These are phyloP conservation scores for Eriosoma lanigerum DNA, from an alignment of 1,140 invertebrate genomes.

Conservation along the genomic window DNA sequence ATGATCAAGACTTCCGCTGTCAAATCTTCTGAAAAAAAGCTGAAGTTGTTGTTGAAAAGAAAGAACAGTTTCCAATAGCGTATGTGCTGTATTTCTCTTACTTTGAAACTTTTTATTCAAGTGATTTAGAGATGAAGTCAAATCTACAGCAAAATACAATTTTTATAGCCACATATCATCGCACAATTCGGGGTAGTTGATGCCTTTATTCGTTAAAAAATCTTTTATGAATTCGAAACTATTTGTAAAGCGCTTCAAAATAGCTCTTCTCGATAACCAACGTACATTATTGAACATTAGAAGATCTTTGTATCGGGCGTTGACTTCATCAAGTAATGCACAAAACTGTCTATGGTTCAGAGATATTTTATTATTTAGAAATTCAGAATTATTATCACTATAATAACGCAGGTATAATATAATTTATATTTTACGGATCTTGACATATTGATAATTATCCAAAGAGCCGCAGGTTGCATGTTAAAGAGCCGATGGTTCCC, in stretches of 20 bases:
- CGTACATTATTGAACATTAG: constrained; percentile 56
- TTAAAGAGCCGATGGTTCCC: too few relatives aligned
- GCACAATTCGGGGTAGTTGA: constrained; percentile 56
- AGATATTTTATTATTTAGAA: too few relatives aligned
- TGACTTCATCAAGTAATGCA: constrained; percentile 56
- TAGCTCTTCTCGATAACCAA: constrained; percentile 55
- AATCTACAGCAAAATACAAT: constrained; percentile 56
- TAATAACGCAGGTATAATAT: too few relatives aligned
- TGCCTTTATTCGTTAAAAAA: constrained; percentile 56
- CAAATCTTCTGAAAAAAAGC: constrained; percentile 50
- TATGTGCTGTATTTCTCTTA: constrained; percentile 55
- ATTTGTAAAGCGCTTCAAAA: constrained; percentile 55
- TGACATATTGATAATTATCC: too few relatives aligned
- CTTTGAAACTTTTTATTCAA: constrained; percentile 57
- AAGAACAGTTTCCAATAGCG: constrained; percentile 48
- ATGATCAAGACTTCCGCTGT: constrained; percentile 37
- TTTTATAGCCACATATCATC: constrained; percentile 57
- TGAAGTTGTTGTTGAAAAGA: constrained; percentile 51
- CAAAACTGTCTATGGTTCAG: constrained; percentile 56
- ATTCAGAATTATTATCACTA: too few relatives aligned
- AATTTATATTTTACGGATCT: too few relatives aligned
- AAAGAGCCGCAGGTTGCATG: too few relatives aligned
- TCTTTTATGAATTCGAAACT: constrained; percentile 55
- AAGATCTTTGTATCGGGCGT: constrained; percentile 55
- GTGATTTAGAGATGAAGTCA: constrained; percentile 56